Evolutionary conservation across 30 jellyfish, hydroid and myxozoan genomes (phyloP).

Genomic region (Aurelia coerulea): DNA sequence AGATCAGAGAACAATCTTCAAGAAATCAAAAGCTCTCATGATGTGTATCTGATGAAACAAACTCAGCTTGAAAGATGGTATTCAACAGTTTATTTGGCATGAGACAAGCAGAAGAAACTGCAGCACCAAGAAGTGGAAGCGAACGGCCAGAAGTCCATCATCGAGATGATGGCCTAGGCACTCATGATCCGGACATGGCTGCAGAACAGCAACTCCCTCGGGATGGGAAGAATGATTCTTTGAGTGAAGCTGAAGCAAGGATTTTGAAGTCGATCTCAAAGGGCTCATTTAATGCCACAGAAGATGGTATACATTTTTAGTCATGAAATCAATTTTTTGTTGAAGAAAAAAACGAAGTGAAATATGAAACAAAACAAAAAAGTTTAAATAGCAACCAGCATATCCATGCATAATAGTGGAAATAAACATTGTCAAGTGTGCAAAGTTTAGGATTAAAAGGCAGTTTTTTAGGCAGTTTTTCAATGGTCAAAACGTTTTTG

Average conservation of each 20-base stretch:
- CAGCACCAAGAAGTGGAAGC: slow-evolving; percentile 1
- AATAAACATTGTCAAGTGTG: too few species aligned
- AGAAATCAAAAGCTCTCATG: not conserved
- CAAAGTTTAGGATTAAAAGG: too few species aligned
- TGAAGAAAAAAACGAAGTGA: not conserved
- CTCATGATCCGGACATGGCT: not conserved
- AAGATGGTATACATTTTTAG: slow-evolving; percentile 51
- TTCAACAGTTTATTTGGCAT: slow-evolving; percentile 68
- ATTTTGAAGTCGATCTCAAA: slow-evolving; percentile 50
- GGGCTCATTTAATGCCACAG: slow-evolving; percentile 21
- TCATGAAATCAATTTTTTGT: not conserved
- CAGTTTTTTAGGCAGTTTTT: too few species aligned
- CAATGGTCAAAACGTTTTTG: too few species aligned
- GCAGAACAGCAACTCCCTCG: slow-evolving; percentile 5
- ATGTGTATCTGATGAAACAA: not conserved
- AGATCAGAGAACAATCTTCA: too few species aligned
- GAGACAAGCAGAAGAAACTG: slow-evolving; percentile 27
- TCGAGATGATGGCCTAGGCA: too few species aligned
- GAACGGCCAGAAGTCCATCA: not conserved
- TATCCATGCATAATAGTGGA: too few species aligned
- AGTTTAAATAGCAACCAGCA: too few species aligned
- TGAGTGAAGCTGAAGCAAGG: slow-evolving; percentile 63
- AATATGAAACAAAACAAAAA: too few species aligned
- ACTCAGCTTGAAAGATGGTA: slow-evolving; percentile 16
- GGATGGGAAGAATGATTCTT: not conserved